Evolutionary conservation across 2,797 vertebrate genomes (phyloP), one percentile per base, ranked within the genome.

Genomic region (Acanthopagrus latus): DNA sequence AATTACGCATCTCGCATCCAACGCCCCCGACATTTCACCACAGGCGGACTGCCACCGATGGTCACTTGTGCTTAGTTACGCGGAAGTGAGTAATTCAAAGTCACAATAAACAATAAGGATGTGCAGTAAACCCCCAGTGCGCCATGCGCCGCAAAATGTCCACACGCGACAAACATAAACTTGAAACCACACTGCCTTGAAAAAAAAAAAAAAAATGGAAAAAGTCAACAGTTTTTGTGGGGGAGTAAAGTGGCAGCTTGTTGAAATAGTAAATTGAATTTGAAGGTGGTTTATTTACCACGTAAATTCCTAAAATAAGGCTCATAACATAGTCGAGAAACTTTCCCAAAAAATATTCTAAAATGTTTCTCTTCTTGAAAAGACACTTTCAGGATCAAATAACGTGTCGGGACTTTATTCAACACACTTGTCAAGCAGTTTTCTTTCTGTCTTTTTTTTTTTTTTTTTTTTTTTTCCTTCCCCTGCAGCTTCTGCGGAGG

Each of bases 1-100:
- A 86, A 85, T 86, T 73, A 86, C 77, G 84, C 86, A 83, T 47
- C 2, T 46, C 13, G 16, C 47, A 67, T 16, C 11, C 72, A 9
- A 10, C 20, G 17, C 7, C 43, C 4, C 18, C 74, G 25, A 18
- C 25, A n/a, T 51, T 5, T 20, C 27, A 41, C 1, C 59, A 58
- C 71, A 25, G 12, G 6, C 46, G 55, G 38, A 25, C 5, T 3
- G 52, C 17, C 48, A 41, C 52, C 0, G 13, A 27, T 4, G 20
- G 2, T 1, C 63, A 47, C 18, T 10, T 63, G 6, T 18, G 21
- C 20, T 41, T 4, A 59, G 6, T 17, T 23, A 20, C 43, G 71
- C 44, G 8, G 6, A 41, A 52, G 23, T 2, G 38, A 29, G 17
- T 16, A 0, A 77, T 46, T 54, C 4, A 33, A 18, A 63, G 5